Evolutionary conservation across 2,113 vertebrate genomes (phyloP).

Genomic region (Nanger granti): DNA sequence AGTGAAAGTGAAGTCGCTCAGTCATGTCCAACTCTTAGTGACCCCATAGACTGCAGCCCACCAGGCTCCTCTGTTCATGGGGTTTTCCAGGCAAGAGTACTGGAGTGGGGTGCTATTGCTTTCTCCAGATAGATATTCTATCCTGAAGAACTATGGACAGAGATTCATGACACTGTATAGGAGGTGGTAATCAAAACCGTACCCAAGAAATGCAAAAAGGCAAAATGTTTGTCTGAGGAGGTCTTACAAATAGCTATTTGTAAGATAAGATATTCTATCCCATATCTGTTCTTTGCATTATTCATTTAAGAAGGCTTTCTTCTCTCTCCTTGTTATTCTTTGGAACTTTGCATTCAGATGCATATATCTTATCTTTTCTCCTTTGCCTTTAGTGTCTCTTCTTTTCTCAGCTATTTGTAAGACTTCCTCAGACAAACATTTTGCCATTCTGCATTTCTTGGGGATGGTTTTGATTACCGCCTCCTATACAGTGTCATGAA

Average conservation of each 20-base stretch:
- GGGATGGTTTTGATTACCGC: background rate
- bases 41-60: too few species aligned
- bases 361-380: background rate
- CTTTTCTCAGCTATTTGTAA: background rate
- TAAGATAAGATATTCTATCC: background rate
- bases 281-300: background rate
- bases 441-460: background rate
- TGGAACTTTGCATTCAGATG: background rate
- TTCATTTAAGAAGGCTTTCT: background rate
- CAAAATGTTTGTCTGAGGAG: too few species aligned
- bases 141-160: too few species aligned
- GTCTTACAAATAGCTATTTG: too few species aligned
- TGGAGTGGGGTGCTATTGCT: too few species aligned
- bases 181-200: too few species aligned
- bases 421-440: background rate
- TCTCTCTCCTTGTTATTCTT: background rate
- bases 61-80: too few species aligned
- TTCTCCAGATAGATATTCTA: too few species aligned
- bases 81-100: too few species aligned
- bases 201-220: too few species aligned
- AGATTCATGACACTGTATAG: too few species aligned
- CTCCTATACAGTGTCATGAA: background rate
- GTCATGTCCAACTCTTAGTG: rapidly evolving
- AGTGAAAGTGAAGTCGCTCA: too few species aligned
- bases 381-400: background rate